Evolutionary conservation across 2,888 invertebrate genomes (phyloP), one percentile per base, ranked within the genome.

Genomic region (Uloborus plumipes): DNA sequence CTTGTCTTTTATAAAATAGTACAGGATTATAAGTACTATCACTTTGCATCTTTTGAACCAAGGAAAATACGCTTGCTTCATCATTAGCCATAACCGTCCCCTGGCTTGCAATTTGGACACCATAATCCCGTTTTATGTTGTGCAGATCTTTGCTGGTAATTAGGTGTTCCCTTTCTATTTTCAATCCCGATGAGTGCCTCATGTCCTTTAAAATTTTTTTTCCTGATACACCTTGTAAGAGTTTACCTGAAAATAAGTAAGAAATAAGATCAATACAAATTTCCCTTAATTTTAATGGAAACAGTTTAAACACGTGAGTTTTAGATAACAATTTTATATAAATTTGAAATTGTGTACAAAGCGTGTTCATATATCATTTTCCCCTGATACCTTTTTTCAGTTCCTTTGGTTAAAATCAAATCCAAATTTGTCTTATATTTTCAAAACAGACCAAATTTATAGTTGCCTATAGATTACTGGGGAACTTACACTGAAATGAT

Each of bases 61-160:
- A 55, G 18, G 55, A 15, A 55, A 20, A 14, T 6, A 58, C 58
- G 47, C 69, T 55, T 0, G n/a, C n/a, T 18, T 69, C 69, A n/a
- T 69, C 69, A 69, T 39, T 6, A 22, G 53, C 15, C 9, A 69
- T 16, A 9, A 69, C 51, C 11, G 55, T 55, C 1, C 69, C 58
- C 13, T 39, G 26, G 53, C 31, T 69, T 15, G 69, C 18, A 2
- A 55, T 26, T 15, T 26, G 31, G 14, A 58, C 31, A n/a, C 69
- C 39, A 55, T 39, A 69, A 0, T 69, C 69, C 47, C 31, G n/a
- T n/a, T 51, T 70, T 16, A 69, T 55, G 18, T 69, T 69, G 31
- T 55, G 31, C 13, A 58, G 0, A 11, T 69, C 69, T 39, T 69
- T 69, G 2, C 15, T 53, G 1, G 39, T 62, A 31, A 62, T 7